phyloP scores from a whole-genome alignment of 2,888 invertebrate species.

The Ectemnius continuus region DNA sequence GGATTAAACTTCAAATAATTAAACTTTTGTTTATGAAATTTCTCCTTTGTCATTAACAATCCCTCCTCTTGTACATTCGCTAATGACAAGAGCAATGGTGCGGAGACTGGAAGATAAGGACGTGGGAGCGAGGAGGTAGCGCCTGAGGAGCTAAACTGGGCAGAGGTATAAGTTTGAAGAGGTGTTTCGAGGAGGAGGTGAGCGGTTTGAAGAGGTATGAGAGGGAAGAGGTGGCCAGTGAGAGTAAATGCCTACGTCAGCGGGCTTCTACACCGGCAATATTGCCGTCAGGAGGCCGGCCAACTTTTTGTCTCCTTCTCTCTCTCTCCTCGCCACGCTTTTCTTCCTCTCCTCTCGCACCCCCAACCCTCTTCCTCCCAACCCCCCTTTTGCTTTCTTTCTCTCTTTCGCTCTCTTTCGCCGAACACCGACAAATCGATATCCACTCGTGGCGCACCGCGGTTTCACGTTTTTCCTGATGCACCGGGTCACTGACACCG shows the following conservation, averaged over 20 bases:
- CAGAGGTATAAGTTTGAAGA: not conserved
- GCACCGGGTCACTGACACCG: conserved; percentile 63
- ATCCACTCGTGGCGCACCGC: conserved; percentile 54
- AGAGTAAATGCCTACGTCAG: conserved; percentile 53
- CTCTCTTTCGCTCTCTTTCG: conserved; percentile 5
- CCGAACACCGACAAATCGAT: conserved; percentile 64
- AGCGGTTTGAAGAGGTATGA: not conserved
- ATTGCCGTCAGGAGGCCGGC: conserved; percentile 58
- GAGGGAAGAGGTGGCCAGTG: conserved; percentile 37
- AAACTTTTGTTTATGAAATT: too few relatives aligned
- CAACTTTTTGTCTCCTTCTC: conserved; percentile 47
- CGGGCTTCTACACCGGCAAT: conserved; percentile 52
- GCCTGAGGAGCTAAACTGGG: conserved; percentile 25
- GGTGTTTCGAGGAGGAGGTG: conserved; percentile 6
- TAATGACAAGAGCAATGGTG: not conserved
- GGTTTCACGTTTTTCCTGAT: conserved; percentile 60
- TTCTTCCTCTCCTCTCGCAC: too few relatives aligned
- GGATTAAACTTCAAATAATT: too few relatives aligned
- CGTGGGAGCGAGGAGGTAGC: conserved; percentile 24
- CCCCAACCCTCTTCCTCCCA: too few relatives aligned
- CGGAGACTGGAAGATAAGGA: not conserved
- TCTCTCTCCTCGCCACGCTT: too few relatives aligned
- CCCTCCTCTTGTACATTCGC: too few relatives aligned
- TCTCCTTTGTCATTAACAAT: too few relatives aligned
- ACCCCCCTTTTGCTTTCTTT: too few relatives aligned